Evolutionary conservation across 2,888 invertebrate species (phyloP), one percentile per base, ranked within the genome.

Genomic region (Stenichneumon culpator): DNA sequence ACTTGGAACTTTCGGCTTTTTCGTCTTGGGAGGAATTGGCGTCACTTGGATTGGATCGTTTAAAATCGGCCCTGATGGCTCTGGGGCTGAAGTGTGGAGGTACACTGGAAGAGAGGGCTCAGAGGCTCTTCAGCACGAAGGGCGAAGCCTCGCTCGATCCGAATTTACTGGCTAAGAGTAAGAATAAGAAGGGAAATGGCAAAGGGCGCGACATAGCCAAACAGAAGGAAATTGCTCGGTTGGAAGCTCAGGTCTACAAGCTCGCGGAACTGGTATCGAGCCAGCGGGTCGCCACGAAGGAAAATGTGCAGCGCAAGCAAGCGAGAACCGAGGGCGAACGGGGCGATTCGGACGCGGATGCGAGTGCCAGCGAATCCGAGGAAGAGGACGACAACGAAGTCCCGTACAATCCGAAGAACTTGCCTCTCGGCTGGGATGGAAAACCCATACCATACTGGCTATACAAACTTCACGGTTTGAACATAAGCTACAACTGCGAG

Each of bases 341-440:
- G 0, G 98, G 98, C 86, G 98, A 99, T 93, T 98, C 98, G 70
- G 98, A 98, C 92, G 97, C 96, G 28, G 98, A 98, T 90, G 98
- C 97, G 72, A 98, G 97, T 89, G 98, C 96, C 4, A 95, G 95
- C 70, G 96, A 96, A 87, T 97, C 97, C 69, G 97, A 97, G 67
- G 97, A 98, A 84, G 98, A 98, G 90, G 96, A 97, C 84, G 98
- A 98, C 89, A 98, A 99, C 87, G 99, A 99, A 92, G 98, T 99
- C 47, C 99, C 99, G 0, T 99, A 99, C 94, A 99, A 99, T 95
- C 99, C 99, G 0, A 99, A 99, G 95, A 99, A 99, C 95, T 95
- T 99, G 79, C 99, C 99, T 0, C 96, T 99, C 0, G 99, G 99
- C 0, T 99, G 99, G 99, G 99, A 99, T 94, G 99, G 99, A 79